Evolutionary conservation across 1,140 invertebrate genomes (phyloP).

Genomic region (Dermatophagoides farinae): DNA sequence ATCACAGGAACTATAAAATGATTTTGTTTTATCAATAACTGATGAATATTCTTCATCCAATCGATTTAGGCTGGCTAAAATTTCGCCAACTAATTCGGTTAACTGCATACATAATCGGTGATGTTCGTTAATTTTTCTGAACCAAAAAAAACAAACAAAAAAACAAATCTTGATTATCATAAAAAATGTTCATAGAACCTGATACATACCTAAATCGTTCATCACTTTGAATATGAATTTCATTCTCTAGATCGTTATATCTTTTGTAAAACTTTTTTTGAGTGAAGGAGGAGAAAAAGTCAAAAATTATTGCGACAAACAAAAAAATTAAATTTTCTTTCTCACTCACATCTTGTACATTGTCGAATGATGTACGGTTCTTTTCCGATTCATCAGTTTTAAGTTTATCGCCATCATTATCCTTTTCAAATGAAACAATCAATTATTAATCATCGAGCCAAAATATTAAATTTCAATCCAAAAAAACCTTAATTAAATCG

Average conservation of each 20-base stretch:
- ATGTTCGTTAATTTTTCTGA: slow-evolving; percentile 6
- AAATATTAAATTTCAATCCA: neutral
- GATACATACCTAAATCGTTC: neutral
- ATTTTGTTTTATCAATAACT: slow-evolving; percentile 72
- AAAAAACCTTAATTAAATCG: neutral
- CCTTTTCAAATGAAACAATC: neutral
- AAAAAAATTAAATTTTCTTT: neutral
- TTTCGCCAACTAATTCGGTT: slow-evolving; percentile 38
- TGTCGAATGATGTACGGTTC: neutral
- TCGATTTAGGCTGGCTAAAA: slow-evolving; percentile 44
- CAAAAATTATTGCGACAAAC: neutral
- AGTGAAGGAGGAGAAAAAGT: neutral
- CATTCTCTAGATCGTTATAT: slow-evolving; percentile 1
- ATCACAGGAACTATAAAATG: slow-evolving; percentile 68
- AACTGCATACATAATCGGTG: neutral
- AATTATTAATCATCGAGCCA: neutral
- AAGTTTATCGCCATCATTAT: neutral
- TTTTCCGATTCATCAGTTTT: neutral
- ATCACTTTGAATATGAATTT: slow-evolving; percentile 3
- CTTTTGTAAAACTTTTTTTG: slow-evolving; percentile 9
- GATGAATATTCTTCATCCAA: slow-evolving; percentile 54
- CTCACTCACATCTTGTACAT: neutral
- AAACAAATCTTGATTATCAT: neutral
- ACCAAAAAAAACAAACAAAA: neutral
- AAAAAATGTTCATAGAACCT: neutral